Conservation (phyloP, 2,797 vertebrate genomes). For the Lacerta bilineata region DNA sequence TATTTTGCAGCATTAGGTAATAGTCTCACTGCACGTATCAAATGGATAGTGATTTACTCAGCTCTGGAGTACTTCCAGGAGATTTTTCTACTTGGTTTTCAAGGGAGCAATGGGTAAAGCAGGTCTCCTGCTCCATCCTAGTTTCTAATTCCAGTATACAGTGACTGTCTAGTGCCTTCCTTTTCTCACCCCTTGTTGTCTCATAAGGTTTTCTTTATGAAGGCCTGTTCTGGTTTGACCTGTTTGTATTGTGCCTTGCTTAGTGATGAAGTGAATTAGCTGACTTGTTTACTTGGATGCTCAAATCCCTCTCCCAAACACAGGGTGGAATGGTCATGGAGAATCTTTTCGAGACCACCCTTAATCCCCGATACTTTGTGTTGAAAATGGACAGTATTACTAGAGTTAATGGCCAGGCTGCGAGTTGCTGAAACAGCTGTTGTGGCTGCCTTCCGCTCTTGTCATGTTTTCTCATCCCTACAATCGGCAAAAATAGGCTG, state of each 20-base stretch:
- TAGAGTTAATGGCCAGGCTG: constrained; percentile 23
- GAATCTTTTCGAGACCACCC: not conserved
- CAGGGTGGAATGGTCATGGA: not conserved
- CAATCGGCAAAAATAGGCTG: not conserved
- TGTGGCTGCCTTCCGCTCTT: not conserved
- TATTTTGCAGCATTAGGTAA: constrained; percentile 67
- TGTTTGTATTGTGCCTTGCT: not conserved
- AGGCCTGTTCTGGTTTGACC: not conserved
- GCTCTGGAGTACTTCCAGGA: constrained; percentile 61
- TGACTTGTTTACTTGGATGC: not conserved
- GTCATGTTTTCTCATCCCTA: constrained; percentile 4
- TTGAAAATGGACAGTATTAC: constrained; percentile 15
- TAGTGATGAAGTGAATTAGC: not conserved
- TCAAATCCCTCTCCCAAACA: not conserved
- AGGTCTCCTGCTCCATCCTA: not conserved
- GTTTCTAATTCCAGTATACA: not conserved
- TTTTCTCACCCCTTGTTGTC: not conserved
- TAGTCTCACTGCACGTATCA: constrained; percentile 57
- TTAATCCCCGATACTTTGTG: constrained; percentile 18
- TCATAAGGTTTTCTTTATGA: constrained; percentile 3
- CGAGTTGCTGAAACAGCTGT: constrained; percentile 23
- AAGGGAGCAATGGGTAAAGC: constrained; percentile 13
- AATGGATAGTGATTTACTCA: constrained; percentile 60
- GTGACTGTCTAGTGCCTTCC: not conserved
- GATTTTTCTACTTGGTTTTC: constrained; percentile 62